These are phyloP conservation scores for Eupleurogrammus muticus DNA, from an alignment of 2,797 vertebrate species.

Conservation along the genomic window DNA sequence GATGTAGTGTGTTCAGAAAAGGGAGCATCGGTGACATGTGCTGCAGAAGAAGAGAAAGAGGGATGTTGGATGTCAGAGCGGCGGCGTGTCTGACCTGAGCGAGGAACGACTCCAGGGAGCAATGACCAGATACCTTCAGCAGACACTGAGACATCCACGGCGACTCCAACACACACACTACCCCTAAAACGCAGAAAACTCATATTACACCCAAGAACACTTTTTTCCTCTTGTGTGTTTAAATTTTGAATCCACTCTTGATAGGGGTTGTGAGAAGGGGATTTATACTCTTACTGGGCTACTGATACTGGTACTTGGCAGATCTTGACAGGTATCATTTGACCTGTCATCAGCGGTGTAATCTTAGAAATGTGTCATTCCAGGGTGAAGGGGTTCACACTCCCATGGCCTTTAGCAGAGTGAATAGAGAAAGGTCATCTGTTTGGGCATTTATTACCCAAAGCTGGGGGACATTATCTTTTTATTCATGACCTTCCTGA, in stretches of 20 bases:
- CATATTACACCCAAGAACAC: background rate
- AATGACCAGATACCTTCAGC: conserved; percentile 57
- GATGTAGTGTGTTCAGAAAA: conserved; percentile 46
- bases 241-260: background rate
- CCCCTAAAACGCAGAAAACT: conserved; percentile 6
- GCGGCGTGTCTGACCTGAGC: conserved; percentile 66
- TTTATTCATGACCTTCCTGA: conserved; percentile 63
- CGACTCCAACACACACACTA: conserved; percentile 1
- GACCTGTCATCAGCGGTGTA: conserved; percentile 44
- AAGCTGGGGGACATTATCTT: conserved; percentile 55
- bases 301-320: conserved; percentile 14
- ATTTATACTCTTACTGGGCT: background rate
- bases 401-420: conserved; percentile 77
- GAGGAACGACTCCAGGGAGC: conserved; percentile 69
- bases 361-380: conserved; percentile 67
- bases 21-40: conserved; percentile 61
- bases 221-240: background rate
- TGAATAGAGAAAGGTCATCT: conserved; percentile 80
- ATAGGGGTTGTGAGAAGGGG: background rate
- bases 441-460: conserved; percentile 51
- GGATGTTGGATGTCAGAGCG: conserved; percentile 71
- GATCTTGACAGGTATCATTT: conserved; percentile 28
- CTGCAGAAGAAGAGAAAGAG: conserved; percentile 58
- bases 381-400: conserved; percentile 47
- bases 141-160: conserved; percentile 26